Evolutionary conservation across 1,140 invertebrate genomes (phyloP), one percentile per base, ranked within the genome.

Genomic region (Drosophila mauritiana): DNA sequence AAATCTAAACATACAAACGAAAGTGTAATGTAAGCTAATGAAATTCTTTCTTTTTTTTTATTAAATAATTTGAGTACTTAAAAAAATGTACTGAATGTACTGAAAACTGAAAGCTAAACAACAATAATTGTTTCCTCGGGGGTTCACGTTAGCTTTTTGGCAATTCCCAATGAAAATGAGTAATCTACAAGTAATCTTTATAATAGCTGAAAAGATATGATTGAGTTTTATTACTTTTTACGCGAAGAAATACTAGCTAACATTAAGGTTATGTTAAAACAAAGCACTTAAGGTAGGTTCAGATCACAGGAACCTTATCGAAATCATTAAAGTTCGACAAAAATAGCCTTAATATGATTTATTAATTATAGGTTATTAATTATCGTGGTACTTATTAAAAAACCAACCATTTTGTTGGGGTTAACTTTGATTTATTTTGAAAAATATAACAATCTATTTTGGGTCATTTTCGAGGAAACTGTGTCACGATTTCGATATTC

Each of bases 241-340:
- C 17, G 10, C 12, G 1, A 25, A 15, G n/a, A 31, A 49, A 48
- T 10, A 48, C 3, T 5, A 3, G 2, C 7, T 54, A 17, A 59
- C 25, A 37, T 25, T n/a, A 27, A 1, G 7, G 7, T 31, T 8
- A 31, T 4, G 3, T 20, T 57, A 31, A n/a, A 39, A 39, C n/a
- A 11, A 62, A 57, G 20, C 58, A 62, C 52, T 62, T 62, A 62
- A 62, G 54, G 59, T 58, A 62, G 54, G 54, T 62, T 62, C 36
- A 13, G 22, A 22, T 31, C 11, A 3, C 6, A 34, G 31, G 25
- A 31, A 12, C 49, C n/a, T 11, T 49, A 49, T 34, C 48, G 8
- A 10, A 5, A 10, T 15, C 15, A 3, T 0, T 4, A 15, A n/a
- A n/a, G 12, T 12, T 8, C n/a, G 13, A 7, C 6, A 48, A 45